These are phyloP conservation scores for Gobio occitaniae DNA, from an alignment of 2,797 vertebrate genomes.

Conservation along the genomic window DNA sequence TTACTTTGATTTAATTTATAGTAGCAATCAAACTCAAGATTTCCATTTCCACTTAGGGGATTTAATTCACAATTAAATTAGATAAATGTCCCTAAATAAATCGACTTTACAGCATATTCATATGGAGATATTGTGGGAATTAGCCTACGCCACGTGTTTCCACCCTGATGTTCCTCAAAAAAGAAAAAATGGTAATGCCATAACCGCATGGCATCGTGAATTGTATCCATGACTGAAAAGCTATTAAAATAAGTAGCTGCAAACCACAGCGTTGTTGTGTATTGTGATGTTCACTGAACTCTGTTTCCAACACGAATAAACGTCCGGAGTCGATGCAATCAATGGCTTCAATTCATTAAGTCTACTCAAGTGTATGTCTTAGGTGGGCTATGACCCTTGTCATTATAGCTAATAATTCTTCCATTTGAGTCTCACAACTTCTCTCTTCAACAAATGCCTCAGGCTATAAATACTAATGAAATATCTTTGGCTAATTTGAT, in stretches of 20 bases:
- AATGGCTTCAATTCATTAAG: conserved; percentile 93
- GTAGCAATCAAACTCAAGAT: background rate
- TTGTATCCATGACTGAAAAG: background rate
- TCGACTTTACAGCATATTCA: background rate
- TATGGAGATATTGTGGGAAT: background rate
- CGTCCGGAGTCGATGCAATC: conserved; percentile 92
- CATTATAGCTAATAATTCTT: conserved; percentile 92
- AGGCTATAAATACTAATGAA: conserved; percentile 99
- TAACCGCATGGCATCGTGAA: background rate
- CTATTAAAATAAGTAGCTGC: background rate
- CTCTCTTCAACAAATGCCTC: conserved; percentile 99
- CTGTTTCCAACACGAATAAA: conserved; percentile 38
- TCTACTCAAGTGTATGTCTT: conserved; percentile 90
- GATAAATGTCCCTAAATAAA: background rate
- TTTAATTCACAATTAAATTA: background rate
- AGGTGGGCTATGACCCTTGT: conserved; percentile 90
- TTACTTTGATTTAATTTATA: background rate
- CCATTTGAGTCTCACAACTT: conserved; percentile 96
- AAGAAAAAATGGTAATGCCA: background rate
- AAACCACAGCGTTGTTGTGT: conserved; percentile 13
- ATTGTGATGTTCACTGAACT: conserved; percentile 35
- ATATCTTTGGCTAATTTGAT: conserved; percentile 99
- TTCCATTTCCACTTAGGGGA: background rate
- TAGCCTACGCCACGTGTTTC: background rate
- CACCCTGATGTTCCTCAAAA: background rate